Conservation (phyloP, 2,113 vertebrate genomes). For the Progne subis region DNA sequence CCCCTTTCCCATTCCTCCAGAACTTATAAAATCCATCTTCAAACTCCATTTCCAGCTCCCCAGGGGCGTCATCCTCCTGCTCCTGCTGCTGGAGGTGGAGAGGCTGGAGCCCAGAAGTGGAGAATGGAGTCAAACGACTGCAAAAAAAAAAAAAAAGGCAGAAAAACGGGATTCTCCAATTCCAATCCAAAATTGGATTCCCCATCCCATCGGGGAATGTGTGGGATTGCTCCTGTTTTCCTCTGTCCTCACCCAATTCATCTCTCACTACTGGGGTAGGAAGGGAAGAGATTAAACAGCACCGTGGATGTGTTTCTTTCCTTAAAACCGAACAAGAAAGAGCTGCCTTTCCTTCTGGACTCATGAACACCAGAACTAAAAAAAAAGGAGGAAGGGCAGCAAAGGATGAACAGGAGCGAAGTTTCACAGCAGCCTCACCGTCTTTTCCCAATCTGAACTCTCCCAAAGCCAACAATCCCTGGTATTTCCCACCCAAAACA, state of each 20-base stretch:
- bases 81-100: background rate
- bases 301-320: background rate
- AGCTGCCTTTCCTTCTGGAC: background rate
- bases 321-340: background rate
- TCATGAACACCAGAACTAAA: background rate
- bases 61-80: background rate
- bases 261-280: background rate
- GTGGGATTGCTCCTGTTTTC: background rate
- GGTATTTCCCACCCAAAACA: background rate
- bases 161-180: background rate
- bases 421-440: background rate
- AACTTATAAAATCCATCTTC: background rate
- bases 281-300: background rate
- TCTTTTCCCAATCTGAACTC: background rate
- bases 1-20: background rate
- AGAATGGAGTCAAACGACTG: background rate
- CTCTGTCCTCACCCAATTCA: background rate
- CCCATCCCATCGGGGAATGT: background rate
- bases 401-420: background rate
- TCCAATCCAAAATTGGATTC: background rate
- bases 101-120: background rate
- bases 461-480: background rate
- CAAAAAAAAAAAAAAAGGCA: background rate
- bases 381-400: background rate
- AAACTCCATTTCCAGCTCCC: slow-evolving; percentile 1